Base-by-base conservation (phyloP, 2,113 vertebrate genomes). In the Corvus hawaiiensis region DNA sequence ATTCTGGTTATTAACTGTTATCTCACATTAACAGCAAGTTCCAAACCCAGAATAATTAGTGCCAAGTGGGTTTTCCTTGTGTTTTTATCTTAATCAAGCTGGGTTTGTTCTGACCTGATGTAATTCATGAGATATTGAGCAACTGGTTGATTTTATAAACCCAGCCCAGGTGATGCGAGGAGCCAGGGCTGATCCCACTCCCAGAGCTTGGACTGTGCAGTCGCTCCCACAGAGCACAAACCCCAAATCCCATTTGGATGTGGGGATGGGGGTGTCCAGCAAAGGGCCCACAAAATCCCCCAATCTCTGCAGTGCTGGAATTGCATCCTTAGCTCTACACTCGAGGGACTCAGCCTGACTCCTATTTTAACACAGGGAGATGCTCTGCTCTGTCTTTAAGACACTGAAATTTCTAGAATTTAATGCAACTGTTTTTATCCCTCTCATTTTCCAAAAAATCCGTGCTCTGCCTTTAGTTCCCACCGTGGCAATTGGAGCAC, bases 401-500 rank as follows among this genome's bases (percentile, higher is more conserved):
- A 44, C 15, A 19, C 35, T 3, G 8, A 43, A 16, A 56, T n/a
- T 52, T 83, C 16, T 23, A 26, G 10, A 59, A 19, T 37, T 46
- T 58, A 39, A 16, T 2, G 4, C 2, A 23, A 13, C 19, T 24
- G 8, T 13, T 82, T 32, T 7, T 5, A 59, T 19, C 46, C 27
- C 5, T 30, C 30, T 62, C 4, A 0, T 46, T 51, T 71, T 6
- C 61, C 2, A 8, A 16, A 35, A 49, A 39, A 32, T 27, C 5
- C 1, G 0, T 1, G 3, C 24, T 48, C 52, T 83, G 71, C 62
- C 23, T 37, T 59, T 7, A 6, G 37, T 6, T 66, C 66, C 11
- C 10, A 4, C 23, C 1, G 0, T 3, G 6, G 61, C 19, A 32
- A 9, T 4, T 1, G 5, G 17, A 80, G 48, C 71, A 63, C 8